Evolutionary conservation across 1,140 invertebrate species (phyloP).

Genomic region (Sminthurides bifidus): DNA sequence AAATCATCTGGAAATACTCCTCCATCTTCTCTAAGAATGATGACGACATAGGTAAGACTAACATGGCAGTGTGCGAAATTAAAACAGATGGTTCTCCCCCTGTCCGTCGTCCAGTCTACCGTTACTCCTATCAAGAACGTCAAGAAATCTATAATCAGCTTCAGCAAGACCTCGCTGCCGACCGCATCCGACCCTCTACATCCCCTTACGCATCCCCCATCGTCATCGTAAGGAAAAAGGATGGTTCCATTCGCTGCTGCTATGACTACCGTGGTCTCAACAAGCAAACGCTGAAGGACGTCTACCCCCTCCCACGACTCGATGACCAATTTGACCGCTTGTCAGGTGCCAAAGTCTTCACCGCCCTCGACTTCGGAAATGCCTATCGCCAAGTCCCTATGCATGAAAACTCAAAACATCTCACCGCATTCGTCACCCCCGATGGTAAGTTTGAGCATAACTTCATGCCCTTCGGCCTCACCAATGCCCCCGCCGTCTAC

Average conservation of each 20-base stretch:
- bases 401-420: background rate
- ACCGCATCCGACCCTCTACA: background rate
- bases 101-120: too few species aligned
- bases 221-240: conserved; percentile 35
- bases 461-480: background rate
- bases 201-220: conserved; percentile 17
- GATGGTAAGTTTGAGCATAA: background rate
- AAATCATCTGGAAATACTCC: too few species aligned
- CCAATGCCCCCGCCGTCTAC: too few species aligned
- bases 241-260: conserved; percentile 36
- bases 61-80: too few species aligned
- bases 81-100: too few species aligned
- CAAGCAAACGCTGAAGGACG: conserved; percentile 33
- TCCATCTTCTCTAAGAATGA: too few species aligned
- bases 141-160: too few species aligned
- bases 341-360: background rate
- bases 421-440: background rate
- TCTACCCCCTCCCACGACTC: conserved; percentile 38
- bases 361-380: background rate
- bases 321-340: conserved; percentile 34
- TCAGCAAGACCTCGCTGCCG: background rate
- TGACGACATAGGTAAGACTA: too few species aligned
- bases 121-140: too few species aligned
- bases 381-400: background rate
- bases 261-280: conserved; percentile 38